A percentile compares a stretch with the other conserved stretches of the same genome.
phyloP scores from a whole-genome alignment of 1,140 invertebrate genomes.

The Penaeus indicus region DNA sequence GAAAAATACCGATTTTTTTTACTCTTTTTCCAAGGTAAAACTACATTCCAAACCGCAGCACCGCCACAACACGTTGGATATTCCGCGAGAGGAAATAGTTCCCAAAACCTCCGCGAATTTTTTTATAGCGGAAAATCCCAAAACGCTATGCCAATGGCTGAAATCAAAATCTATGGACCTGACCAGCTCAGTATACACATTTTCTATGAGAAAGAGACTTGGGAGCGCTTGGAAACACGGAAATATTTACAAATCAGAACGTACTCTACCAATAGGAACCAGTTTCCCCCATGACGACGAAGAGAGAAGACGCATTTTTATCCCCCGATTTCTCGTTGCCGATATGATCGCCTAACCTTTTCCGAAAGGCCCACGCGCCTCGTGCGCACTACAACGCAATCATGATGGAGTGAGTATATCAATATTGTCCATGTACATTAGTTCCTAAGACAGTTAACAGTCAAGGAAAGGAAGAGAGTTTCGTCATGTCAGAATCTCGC shows the following conservation, averaged over 20 bases:
- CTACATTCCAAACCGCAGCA: slow-evolving; percentile 36
- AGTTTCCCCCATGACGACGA: slow-evolving; percentile 61
- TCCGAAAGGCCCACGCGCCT: slow-evolving; percentile 43
- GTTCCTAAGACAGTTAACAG: too few species aligned
- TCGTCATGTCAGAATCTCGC: too few species aligned
- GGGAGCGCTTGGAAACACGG: too few species aligned
- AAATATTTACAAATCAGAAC: neutral
- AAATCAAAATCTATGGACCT: too few species aligned
- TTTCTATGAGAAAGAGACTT: too few species aligned
- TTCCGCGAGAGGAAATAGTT: slow-evolving; percentile 45
- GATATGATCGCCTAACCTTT: slow-evolving; percentile 61
- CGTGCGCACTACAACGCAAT: slow-evolving; percentile 60
- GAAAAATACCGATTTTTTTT: too few species aligned
- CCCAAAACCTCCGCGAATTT: neutral
- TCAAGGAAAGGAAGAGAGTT: too few species aligned
- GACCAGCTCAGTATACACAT: too few species aligned
- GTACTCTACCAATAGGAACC: neutral
- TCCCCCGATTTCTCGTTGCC: slow-evolving; percentile 38
- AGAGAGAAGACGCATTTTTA: slow-evolving; percentile 24
- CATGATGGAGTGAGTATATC: slow-evolving; percentile 65
- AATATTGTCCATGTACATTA: too few species aligned
- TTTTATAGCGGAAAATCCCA: neutral
- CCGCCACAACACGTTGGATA: slow-evolving; percentile 37
- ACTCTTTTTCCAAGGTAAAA: slow-evolving; percentile 45
- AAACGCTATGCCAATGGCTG: too few species aligned